phyloP scores from a whole-genome alignment of 2,113 vertebrate genomes.

The Pimephales promelas region DNA sequence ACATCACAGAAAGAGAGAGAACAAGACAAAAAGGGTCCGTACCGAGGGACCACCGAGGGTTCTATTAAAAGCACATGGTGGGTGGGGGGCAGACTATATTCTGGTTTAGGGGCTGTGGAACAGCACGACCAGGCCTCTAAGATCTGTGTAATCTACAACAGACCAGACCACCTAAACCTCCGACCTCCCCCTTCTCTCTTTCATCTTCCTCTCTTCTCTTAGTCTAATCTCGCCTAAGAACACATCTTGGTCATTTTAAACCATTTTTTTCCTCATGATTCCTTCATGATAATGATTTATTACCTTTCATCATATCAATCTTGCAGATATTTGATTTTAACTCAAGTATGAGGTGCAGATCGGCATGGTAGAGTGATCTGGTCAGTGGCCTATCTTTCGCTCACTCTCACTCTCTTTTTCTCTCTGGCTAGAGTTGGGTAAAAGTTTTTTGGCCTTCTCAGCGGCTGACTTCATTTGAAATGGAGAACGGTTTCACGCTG shows the following conservation, averaged over 20 bases:
- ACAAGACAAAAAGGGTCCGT: conserved; percentile 23
- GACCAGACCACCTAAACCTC: conserved; percentile 38
- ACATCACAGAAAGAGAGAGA: conserved; percentile 52
- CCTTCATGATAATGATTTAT: background rate
- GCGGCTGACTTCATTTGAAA: conserved; percentile 42
- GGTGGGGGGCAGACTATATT: conserved; percentile 33
- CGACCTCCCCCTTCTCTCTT: conserved; percentile 6
- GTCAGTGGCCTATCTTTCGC: conserved; percentile 22
- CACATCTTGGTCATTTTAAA: background rate
- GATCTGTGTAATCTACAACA: conserved; percentile 46
- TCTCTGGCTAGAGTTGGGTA: conserved; percentile 35
- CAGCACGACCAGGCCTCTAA: conserved; percentile 32
- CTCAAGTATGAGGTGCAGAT: background rate
- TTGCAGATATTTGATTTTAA: background rate
- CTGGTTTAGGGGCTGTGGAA: conserved; percentile 40
- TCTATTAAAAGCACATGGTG: conserved; percentile 46
- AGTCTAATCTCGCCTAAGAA: conserved; percentile 12
- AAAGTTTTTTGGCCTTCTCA: conserved; percentile 18
- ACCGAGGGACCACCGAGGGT: conserved; percentile 20
- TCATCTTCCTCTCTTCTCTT: conserved; percentile 14
- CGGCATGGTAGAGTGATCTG: background rate
- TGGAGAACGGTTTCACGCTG: conserved; percentile 37
- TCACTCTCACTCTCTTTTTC: conserved; percentile 3
- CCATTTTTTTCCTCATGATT: background rate
- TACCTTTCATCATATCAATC: conserved; percentile 10